Evolutionary conservation across 2,797 vertebrate species (phyloP).

Genomic region (Prunella strophiata): DNA sequence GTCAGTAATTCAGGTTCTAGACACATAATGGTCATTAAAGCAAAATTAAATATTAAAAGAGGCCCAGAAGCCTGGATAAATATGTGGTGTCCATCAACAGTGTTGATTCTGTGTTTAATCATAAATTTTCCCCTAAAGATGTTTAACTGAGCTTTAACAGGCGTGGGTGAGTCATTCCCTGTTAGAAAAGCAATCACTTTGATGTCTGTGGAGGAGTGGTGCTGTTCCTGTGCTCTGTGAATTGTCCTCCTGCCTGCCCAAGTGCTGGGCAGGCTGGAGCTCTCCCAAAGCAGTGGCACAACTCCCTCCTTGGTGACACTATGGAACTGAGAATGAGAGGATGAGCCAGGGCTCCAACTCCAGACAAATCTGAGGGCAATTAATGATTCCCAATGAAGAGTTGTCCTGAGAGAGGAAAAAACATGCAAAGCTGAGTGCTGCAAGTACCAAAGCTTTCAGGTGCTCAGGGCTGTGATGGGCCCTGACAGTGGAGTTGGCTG

Average conservation of each 20-base stretch:
- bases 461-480: neutral
- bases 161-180: neutral
- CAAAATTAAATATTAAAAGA: neutral
- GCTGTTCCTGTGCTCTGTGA: neutral
- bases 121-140: neutral
- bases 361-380: neutral
- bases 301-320: neutral
- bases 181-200: neutral
- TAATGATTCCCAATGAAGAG: neutral
- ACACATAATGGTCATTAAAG: neutral
- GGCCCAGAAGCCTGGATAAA: neutral
- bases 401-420: neutral
- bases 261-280: neutral
- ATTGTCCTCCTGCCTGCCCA: neutral
- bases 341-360: neutral
- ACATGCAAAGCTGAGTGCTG: neutral
- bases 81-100: neutral
- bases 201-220: fast-evolving
- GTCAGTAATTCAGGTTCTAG: neutral
- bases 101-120: neutral
- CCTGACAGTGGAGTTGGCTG: neutral
- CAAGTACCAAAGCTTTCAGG: neutral
- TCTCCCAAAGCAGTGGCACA: neutral
- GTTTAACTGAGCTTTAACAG: neutral
- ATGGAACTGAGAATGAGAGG: neutral